phyloP scores from a whole-genome alignment of 2,888 invertebrate genomes.

The Trichopoda pennipes region DNA sequence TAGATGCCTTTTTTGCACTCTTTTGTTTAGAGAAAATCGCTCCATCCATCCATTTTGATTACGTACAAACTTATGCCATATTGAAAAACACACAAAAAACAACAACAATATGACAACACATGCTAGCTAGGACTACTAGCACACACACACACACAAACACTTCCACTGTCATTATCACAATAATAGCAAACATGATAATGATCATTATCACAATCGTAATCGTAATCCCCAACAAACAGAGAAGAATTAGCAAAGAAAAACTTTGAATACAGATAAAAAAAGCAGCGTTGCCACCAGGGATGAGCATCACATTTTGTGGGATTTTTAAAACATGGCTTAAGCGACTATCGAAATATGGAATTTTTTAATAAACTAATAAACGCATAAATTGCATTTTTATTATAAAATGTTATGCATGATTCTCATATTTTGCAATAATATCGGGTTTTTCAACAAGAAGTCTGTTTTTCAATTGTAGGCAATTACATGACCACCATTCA shows the following conservation, averaged over 20 bases:
- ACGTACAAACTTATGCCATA: slow-evolving; percentile 24
- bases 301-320: no score
- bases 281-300: not conserved
- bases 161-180: slow-evolving; percentile 60
- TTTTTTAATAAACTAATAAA: no score
- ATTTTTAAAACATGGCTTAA: not conserved
- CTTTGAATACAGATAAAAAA: slow-evolving; percentile 6
- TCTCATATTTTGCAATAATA: no score
- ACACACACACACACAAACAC: no score
- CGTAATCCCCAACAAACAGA: slow-evolving; percentile 15
- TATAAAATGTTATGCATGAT: no score
- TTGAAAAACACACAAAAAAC: slow-evolving; percentile 15
- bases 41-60: slow-evolving; percentile 35
- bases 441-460: no score
- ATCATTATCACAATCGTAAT: slow-evolving; percentile 24
- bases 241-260: slow-evolving; percentile 1
- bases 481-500: no score
- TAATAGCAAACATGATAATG: slow-evolving; percentile 45
- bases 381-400: no score
- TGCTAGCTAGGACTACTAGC: slow-evolving; percentile 35
- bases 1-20: not conserved
- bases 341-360: no score
- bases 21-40: slow-evolving; percentile 21
- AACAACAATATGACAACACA: slow-evolving; percentile 30
- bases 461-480: no score